Evolutionary conservation across 2,113 vertebrate genomes (phyloP).

Genomic region (Hyaena hyaena): DNA sequence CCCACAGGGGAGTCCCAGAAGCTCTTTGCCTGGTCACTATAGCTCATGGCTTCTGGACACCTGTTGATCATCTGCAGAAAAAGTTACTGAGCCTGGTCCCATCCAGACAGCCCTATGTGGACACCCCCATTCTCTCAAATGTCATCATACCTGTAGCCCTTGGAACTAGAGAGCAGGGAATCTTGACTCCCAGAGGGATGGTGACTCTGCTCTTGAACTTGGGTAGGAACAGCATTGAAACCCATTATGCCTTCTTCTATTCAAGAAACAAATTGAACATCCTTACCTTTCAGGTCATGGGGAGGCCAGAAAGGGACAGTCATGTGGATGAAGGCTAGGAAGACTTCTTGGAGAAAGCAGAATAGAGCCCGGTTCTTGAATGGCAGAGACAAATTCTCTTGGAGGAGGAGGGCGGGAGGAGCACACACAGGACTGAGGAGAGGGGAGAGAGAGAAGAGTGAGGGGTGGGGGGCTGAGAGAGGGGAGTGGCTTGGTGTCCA

Average conservation of each 20-base stretch:
- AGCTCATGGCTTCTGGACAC: neutral
- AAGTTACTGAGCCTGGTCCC: neutral
- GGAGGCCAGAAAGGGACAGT: neutral
- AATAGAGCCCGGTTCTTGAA: neutral
- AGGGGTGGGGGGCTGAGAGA: neutral
- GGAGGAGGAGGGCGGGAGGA: neutral
- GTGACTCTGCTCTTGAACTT: neutral
- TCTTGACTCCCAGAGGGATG: neutral
- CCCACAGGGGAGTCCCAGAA: neutral
- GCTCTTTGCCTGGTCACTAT: neutral
- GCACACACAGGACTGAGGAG: neutral
- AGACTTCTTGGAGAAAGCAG: neutral
- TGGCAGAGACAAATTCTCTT: neutral
- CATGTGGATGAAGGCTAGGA: neutral
- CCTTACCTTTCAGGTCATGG: neutral
- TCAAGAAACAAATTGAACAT: neutral
- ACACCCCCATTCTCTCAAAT: neutral
- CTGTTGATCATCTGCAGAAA: neutral
- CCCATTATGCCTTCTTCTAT: neutral
- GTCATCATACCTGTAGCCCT: neutral
- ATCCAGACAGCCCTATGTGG: neutral
- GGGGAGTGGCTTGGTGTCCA: fast-evolving
- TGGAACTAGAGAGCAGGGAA: neutral
- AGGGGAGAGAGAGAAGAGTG: neutral
- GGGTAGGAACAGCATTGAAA: neutral